Base-by-base conservation (phyloP, 2,113 vertebrate genomes). In the Pungitius pungitius region DNA sequence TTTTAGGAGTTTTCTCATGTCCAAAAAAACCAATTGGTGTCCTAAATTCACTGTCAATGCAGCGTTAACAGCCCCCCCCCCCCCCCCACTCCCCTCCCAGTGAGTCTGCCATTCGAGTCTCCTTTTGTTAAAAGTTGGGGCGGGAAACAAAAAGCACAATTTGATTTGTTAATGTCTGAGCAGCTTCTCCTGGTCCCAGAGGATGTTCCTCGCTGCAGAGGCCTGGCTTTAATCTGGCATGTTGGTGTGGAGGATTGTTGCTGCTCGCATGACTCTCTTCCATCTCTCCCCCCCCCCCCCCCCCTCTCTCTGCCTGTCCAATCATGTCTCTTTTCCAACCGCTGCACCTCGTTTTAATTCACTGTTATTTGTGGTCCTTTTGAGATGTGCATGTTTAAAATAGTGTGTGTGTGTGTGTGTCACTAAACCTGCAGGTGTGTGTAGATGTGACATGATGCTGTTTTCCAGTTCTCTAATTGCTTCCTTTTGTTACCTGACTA, bases 401-500 rank as follows among this genome's bases (percentile, higher is more conserved):
- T 43, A 24, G 52, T 58, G 62, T 63, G 39, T 40, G 59, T 52
- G 70, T 8, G 70, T 3, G 49, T 13, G 63, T 12, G 80, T 2
- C 45, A 42, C 18, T 35, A 2, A 79, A 9, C 54, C 49, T 35
- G 73, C 73, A 51, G 27, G 42, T 79, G 39, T 85, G 68, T 84
- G 64, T 69, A 57, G 26, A 57, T 85, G 78, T 80, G 61, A 71
- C 40, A 20, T 7, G n/a, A 61, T 74, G 9, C 59, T 61, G 69
- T 84, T 83, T 79, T 78, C 15, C 69, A 61, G 4, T 59, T 65
- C 54, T 96, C 96, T 99, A 98, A 98, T 93, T 96, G 93, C 94
- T 95, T 95, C 95, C 95, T 98, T 97, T 96, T 99, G 96, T 99
- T 95, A 96, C 96, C 96, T 95, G 96, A 95, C 95, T 96, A 98